Evolutionary conservation across 2,888 invertebrate species (phyloP), one percentile per base, ranked within the genome.

Genomic region (Griposia aprilina): DNA sequence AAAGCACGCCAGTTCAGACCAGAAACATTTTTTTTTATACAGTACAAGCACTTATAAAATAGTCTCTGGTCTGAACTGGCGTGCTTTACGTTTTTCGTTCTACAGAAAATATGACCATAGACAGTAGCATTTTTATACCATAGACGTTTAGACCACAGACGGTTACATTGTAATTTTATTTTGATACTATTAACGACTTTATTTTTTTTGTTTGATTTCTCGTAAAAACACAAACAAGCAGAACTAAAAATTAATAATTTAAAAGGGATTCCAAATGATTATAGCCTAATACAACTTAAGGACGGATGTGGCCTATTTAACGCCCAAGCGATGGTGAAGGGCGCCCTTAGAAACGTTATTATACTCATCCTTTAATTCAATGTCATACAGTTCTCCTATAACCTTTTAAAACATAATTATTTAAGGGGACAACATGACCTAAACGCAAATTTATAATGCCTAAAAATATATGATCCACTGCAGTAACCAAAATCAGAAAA

Each of bases 241-340:
- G 2, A 81, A 71, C 2, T 4, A 45, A n/a, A 65, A 45, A 57
- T 20, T 17, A 0, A 52, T 20, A 30, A 30, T 52, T 7, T 23
- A 50, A 41, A 55, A 62, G 23, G 2, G 1, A 67, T 26, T 52
- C 36, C 48, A 41, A 65, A 74, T 68, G 6, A 62, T 67, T 71
- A 71, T n/a, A 66, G 65, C 23, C 57, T 15, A 48, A 63, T 67
- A 80, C 7, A 41, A 55, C 52, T 57, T 85, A 85, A 63, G 85
- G 81, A 81, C 85, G 87, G 78, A 81, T 71, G 80, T 78, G 82
- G 75, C 60, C 66, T 48, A 82, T 82, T 82, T 82, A 48, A 62
- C 65, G 60, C 82, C 26, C 55, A 80, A 73, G 55, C 23, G 36
- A 26, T 74, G 60, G 71, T 23, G 67, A 55, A 80, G 81, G 74